A percentile compares a stretch with the other conserved stretches of the same genome.
These are phyloP conservation scores for Spinus olivaceus DNA, from an alignment of 2,797 vertebrate species.

Conservation along the genomic window DNA sequence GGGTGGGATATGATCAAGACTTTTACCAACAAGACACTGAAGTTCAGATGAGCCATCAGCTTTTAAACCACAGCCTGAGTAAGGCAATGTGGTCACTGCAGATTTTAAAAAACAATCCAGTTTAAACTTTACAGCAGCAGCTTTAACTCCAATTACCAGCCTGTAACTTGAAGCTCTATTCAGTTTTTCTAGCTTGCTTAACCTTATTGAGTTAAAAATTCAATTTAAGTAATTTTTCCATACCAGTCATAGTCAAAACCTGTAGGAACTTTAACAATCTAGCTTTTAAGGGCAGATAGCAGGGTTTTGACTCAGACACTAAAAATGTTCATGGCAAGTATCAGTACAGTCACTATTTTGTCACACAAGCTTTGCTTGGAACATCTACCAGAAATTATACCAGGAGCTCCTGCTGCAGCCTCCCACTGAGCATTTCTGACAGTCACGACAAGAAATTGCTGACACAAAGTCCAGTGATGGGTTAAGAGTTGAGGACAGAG, in stretches of 20 bases:
- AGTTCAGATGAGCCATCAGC: neutral
- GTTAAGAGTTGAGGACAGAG: neutral
- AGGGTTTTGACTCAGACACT: conserved; percentile 3
- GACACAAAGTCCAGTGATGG: neutral
- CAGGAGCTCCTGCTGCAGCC: neutral
- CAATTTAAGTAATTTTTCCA: neutral
- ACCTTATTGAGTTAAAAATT: neutral
- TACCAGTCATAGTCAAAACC: neutral
- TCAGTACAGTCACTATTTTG: neutral
- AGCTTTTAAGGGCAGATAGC: neutral
- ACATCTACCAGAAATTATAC: neutral
- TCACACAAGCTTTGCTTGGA: neutral
- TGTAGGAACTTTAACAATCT: neutral
- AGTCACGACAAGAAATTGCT: neutral
- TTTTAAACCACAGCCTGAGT: neutral
- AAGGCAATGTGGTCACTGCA: neutral
- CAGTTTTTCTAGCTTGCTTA: neutral
- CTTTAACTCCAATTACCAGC: neutral
- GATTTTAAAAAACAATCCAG: neutral
- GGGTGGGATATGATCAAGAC: neutral
- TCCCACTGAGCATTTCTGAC: neutral
- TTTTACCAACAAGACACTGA: neutral
- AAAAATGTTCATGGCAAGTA: neutral
- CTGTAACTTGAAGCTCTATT: neutral
- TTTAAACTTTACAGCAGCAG: neutral